Percentiles rank a stretch among this genome's conserved stretches.
Conservation (phyloP, 2,113 vertebrate genomes). For the Lampris incognitus region DNA sequence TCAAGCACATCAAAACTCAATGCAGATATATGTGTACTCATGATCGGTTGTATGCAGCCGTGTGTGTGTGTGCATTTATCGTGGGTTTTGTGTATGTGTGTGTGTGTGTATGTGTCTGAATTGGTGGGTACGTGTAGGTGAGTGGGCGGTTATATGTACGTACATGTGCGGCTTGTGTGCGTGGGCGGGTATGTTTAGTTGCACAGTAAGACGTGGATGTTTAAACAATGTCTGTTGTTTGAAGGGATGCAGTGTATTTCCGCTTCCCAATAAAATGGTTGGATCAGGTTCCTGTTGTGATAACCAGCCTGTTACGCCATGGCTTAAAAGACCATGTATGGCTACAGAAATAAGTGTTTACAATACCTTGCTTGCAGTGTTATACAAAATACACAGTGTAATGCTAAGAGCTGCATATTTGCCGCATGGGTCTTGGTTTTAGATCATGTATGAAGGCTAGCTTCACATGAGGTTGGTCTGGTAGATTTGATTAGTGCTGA, state of each 20-base stretch:
- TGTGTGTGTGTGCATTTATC: not conserved
- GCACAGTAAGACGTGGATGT: slow-evolving; percentile 58
- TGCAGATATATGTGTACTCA: too few relatives aligned
- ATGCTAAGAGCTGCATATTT: slow-evolving; percentile 9
- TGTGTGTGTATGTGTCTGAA: slow-evolving; percentile 3
- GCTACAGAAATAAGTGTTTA: slow-evolving; percentile 63
- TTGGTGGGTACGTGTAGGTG: not conserved
- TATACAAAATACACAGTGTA: slow-evolving; percentile 16
- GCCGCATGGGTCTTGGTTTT: slow-evolving; percentile 12
- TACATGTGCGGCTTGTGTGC: not conserved
- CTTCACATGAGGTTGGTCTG: not conserved
- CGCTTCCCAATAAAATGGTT: slow-evolving; percentile 66
- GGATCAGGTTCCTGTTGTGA: slow-evolving; percentile 74
- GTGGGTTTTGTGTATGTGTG: not conserved
- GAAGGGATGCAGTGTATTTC: slow-evolving; percentile 73
- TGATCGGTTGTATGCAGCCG: not conserved
- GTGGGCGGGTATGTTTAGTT: slow-evolving; percentile 28
- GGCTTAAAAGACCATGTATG: slow-evolving; percentile 63
- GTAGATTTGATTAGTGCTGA: slow-evolving; percentile 10
- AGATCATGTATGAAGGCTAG: not conserved
- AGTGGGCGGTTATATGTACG: not conserved
- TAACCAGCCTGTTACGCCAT: slow-evolving; percentile 52
- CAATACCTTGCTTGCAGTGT: slow-evolving; percentile 31
- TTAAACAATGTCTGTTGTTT: slow-evolving; percentile 74
- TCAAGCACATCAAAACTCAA: slow-evolving; percentile 3